Conservation (phyloP, 2,113 vertebrate genomes). For the Anser cygnoides region DNA sequence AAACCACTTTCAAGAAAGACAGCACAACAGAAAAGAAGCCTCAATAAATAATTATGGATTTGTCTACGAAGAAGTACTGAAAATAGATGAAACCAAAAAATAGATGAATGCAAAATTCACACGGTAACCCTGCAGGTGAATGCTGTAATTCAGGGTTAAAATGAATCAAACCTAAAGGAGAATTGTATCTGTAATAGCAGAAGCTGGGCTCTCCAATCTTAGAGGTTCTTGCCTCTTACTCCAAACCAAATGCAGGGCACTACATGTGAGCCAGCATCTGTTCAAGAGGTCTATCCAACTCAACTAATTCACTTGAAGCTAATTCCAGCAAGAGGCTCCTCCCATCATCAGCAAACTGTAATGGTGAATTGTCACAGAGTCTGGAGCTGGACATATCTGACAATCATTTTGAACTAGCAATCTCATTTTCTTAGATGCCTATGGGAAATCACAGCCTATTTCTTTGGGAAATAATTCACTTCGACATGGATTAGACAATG, state of each 20-base stretch:
- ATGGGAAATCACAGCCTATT: not conserved
- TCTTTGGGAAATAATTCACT: not conserved
- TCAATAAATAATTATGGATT: not conserved
- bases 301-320: not conserved
- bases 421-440: not conserved
- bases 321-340: not conserved
- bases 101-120: not conserved
- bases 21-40: fast-evolving
- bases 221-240: not conserved
- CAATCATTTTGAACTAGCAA: not conserved
- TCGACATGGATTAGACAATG: not conserved
- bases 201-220: not conserved
- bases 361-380: too few species aligned
- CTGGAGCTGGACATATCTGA: not conserved
- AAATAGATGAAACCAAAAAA: not conserved
- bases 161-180: not conserved
- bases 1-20: not conserved
- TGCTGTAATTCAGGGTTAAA: not conserved
- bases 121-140: not conserved
- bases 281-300: too few species aligned
- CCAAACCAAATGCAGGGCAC: not conserved
- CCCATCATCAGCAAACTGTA: not conserved
- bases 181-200: not conserved
- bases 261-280: not conserved
- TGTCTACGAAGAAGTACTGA: not conserved